Conservation (phyloP, 2,888 invertebrate species). For the Noctua pronuba region DNA sequence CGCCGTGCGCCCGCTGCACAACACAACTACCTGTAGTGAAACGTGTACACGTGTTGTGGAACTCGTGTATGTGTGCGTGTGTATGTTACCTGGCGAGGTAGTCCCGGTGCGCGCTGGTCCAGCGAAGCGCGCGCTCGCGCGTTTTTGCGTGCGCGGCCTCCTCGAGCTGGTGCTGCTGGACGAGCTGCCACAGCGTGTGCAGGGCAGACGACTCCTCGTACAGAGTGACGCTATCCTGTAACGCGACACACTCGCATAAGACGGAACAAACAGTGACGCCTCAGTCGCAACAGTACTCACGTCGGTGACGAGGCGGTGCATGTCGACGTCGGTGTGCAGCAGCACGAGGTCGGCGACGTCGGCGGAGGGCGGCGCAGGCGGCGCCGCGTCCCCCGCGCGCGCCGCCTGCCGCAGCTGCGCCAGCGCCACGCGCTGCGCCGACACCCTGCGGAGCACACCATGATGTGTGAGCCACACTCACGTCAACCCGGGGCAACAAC, state of each 20-base stretch:
- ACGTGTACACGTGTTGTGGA: neutral
- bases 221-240: conserved; percentile 35
- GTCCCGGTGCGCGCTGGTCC: conserved; percentile 43
- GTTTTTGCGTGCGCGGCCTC: conserved; percentile 20
- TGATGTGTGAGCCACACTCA: too few species aligned
- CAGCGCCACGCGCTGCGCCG: conserved; percentile 52
- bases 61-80: neutral
- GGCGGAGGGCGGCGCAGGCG: conserved; percentile 6
- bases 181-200: conserved; percentile 65
- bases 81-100: conserved; percentile 42
- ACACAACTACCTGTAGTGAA: conserved; percentile 1
- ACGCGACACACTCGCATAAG: neutral
- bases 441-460: conserved; percentile 44
- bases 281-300: conserved; percentile 28
- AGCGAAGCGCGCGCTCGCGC: conserved; percentile 37
- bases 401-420: conserved; percentile 38
- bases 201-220: conserved; percentile 62
- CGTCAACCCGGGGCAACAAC: too few species aligned
- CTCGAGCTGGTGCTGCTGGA: conserved; percentile 58
- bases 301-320: conserved; percentile 37
- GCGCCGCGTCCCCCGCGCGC: conserved; percentile 51
- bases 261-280: neutral
- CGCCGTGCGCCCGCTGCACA: conserved; percentile 48
- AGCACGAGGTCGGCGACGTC: conserved; percentile 55
- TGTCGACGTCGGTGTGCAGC: conserved; percentile 46